A percentile compares a stretch with the other conserved stretches of the same genome.
These are phyloP conservation scores for Spongilla lacustris DNA, from an alignment of 37 sponge, comb jelly and placozoan genomes.

Conservation along the genomic window DNA sequence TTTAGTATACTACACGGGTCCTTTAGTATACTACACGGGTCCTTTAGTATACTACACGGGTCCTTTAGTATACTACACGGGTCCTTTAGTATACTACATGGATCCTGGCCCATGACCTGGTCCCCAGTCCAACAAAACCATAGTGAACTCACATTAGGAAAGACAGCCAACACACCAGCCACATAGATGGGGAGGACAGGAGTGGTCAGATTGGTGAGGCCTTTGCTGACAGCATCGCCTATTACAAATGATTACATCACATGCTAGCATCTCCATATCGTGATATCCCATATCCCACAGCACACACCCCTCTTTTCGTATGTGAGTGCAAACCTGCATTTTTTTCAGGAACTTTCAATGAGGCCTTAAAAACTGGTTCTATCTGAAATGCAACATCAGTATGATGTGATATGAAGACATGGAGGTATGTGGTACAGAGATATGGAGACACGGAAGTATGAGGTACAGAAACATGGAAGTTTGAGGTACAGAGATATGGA, in stretches of 20 bases:
- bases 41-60: not conserved
- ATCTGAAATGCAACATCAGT: conserved; percentile 36
- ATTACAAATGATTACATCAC: not conserved
- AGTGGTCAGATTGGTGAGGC: conserved; percentile 63
- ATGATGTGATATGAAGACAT: not conserved
- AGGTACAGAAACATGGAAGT: too few relatives aligned
- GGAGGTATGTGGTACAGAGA: too few relatives aligned
- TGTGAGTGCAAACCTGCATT: conserved; percentile 16
- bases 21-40: not conserved
- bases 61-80: not conserved
- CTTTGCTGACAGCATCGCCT: conserved; percentile 56
- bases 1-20: not conserved
- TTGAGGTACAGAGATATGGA: too few relatives aligned
- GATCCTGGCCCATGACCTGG: too few relatives aligned
- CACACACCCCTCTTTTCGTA: not conserved
- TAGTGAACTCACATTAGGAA: conserved; percentile 28
- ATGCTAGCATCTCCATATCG: too few relatives aligned
- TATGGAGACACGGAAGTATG: not conserved
- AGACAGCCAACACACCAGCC: conserved; percentile 70
- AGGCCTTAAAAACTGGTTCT: conserved; percentile 56
- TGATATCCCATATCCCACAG: not conserved
- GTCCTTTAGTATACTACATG: not conserved
- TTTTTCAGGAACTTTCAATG: conserved; percentile 45
- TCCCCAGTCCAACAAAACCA: too few relatives aligned
- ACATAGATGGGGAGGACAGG: conserved; percentile 65